These are phyloP conservation scores for Lasioglossum lativentre DNA, from an alignment of 2,888 invertebrate species.

Conservation along the genomic window DNA sequence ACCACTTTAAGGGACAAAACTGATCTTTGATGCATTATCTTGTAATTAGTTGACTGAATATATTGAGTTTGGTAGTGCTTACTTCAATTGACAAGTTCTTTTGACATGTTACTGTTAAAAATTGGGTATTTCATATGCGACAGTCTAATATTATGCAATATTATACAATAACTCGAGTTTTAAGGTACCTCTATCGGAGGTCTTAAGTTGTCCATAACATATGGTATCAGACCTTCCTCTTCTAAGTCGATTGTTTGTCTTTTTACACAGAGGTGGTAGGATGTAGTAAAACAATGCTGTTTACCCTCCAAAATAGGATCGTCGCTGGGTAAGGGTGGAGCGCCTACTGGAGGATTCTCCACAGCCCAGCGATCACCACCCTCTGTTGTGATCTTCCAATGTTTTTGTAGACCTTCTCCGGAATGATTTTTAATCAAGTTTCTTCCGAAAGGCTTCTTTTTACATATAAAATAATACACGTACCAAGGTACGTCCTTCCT, in stretches of 20 bases:
- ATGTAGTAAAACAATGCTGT: conserved; percentile 86
- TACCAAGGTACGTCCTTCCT: conserved; percentile 82
- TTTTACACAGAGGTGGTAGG: conserved; percentile 85
- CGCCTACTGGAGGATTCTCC: conserved; percentile 85
- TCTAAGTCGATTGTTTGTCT: conserved; percentile 84
- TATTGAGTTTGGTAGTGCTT: too few species aligned
- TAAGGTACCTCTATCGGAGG: conserved; percentile 85
- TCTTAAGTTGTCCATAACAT: conserved; percentile 85
- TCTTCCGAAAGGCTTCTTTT: conserved; percentile 83
- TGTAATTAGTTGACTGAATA: too few species aligned
- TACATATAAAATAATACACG: conserved; percentile 84
- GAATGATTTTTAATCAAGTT: conserved; percentile 86
- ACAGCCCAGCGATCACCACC: conserved; percentile 85
- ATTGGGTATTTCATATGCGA: too few species aligned
- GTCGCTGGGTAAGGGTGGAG: conserved; percentile 82
- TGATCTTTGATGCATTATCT: too few species aligned
- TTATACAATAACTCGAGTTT: background rate
- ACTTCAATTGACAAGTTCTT: too few species aligned
- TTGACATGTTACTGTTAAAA: too few species aligned
- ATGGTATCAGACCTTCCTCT: conserved; percentile 81
- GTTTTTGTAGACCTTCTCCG: conserved; percentile 81
- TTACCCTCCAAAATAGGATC: conserved; percentile 83
- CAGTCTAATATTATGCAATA: background rate
- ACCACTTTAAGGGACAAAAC: too few species aligned
- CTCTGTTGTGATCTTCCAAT: conserved; percentile 84